Percentiles rank a stretch among this genome's conserved stretches.
These are phyloP conservation scores for Ispidina lecontei DNA, from an alignment of 2,797 vertebrate genomes.

Conservation along the genomic window DNA sequence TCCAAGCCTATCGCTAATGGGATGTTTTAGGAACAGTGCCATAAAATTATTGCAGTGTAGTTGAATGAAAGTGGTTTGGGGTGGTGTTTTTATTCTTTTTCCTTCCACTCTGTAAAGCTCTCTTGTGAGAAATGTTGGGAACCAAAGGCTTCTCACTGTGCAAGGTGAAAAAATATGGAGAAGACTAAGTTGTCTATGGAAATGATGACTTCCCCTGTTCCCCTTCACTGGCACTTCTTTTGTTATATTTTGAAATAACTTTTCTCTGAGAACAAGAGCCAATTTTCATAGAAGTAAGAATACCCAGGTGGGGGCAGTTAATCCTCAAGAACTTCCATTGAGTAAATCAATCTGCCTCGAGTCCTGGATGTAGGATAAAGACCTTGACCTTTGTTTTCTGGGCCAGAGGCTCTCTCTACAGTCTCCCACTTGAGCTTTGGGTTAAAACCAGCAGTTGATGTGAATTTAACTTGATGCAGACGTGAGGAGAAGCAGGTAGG, in stretches of 20 bases:
- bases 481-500: background rate
- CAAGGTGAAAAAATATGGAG: background rate
- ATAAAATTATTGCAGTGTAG: background rate
- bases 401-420: background rate
- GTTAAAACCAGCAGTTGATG: background rate
- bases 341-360: background rate
- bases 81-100: background rate
- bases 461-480: background rate
- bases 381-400: background rate
- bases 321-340: background rate
- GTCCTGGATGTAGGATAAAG: background rate
- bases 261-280: background rate
- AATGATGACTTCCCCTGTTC: background rate
- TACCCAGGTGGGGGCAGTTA: background rate
- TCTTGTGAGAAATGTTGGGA: background rate
- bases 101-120: background rate
- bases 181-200: background rate
- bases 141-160: background rate
- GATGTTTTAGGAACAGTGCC: background rate
- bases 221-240: background rate
- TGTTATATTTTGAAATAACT: background rate
- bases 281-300: background rate
- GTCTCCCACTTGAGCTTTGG: background rate
- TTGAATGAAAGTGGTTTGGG: slow-evolving; percentile 4
- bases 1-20: background rate